Base-by-base conservation (phyloP, 64 coral and sea anemone genomes). In the Anthopleura sola region DNA sequence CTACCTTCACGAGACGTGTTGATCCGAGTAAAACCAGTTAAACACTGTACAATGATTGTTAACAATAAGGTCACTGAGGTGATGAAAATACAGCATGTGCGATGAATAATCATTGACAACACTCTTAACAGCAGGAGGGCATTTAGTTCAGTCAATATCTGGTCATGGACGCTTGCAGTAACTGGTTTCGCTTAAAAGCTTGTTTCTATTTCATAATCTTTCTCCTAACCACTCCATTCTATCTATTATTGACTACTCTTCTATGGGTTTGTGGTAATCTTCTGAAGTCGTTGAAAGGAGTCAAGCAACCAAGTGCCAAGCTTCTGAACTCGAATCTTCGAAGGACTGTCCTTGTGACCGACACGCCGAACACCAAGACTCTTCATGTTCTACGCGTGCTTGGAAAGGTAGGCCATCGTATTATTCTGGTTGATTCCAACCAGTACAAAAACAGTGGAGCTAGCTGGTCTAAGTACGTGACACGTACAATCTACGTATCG, bases 401-500 rank as follows among this genome's bases (percentile, higher is more conserved):
- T 40, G 89, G 23, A 19, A 86, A 86, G 66, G 89, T 55, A 49
- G 89, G 89, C 48, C 89, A 91, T 81, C 74, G 83, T 24, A 78
- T 91, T 20, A 81, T 91, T 32, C 12, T 91, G 18, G 84, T 82
- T 7, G 89, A 91, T 13, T 33, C 58, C 23, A 54, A 91, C 29
- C 83, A 80, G 11, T 86, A 83, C 28, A 74, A 77, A 46, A 75
- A 85, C 48, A 66, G 69, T 91, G 89, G 49, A 14, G 89, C 60
- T 50, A 60, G 50, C 31, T 91, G 84, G 75, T 91, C 89, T 15
- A 66, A 66, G 31, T 86, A 86, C 19, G 85, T 68, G n/a, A 60
- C 83, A 23, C 76, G 64, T 15, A 80, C 85, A 75, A 81, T 69
- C 44, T 80, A 75, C 34, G 89, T 91, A 1, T 68, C 89, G 60